Percentiles rank a stretch among this genome's conserved stretches.
phyloP scores from a whole-genome alignment of 2,797 vertebrate genomes.

The Catamblyrhynchus diadema region DNA sequence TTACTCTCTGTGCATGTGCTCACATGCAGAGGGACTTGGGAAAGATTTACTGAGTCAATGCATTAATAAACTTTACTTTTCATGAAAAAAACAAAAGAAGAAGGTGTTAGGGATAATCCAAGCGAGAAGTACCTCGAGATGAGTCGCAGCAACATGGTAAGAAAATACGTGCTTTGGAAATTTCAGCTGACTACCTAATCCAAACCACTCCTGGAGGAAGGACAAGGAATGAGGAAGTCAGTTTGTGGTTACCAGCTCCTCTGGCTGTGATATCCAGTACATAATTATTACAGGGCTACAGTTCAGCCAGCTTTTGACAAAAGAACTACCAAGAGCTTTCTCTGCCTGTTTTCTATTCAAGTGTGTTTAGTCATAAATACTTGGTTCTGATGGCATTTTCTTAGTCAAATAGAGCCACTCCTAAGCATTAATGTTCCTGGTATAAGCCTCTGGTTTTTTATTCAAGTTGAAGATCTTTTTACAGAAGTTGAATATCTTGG shows the following conservation, averaged over 20 bases:
- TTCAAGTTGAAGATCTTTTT: background rate
- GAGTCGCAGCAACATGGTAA: background rate
- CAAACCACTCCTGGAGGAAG: conserved; percentile 51
- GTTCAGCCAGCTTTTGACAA: conserved; percentile 45
- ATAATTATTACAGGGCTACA: conserved; percentile 34
- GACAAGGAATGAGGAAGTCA: conserved; percentile 68
- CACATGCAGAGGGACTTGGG: background rate
- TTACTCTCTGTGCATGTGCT: fast-evolving
- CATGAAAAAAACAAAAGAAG: background rate
- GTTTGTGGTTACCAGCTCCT: conserved; percentile 25
- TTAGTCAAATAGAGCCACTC: conserved; percentile 51
- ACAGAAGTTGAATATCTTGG: background rate
- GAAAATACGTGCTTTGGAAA: conserved; percentile 25
- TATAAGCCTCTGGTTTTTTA: conserved; percentile 20
- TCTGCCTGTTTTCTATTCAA: conserved; percentile 49
- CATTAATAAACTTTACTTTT: background rate
- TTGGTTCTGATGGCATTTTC: conserved; percentile 37
- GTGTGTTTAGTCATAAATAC: conserved; percentile 46
- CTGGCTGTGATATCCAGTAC: conserved; percentile 31
- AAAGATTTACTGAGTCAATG: background rate
- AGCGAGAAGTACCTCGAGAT: conserved; percentile 17
- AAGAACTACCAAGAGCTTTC: conserved; percentile 23
- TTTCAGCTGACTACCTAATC: conserved; percentile 46
- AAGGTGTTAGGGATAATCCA: background rate
- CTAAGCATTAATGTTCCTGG: conserved; percentile 25